These are phyloP conservation scores for Urosaurus nigricauda DNA, from an alignment of 2,797 vertebrate genomes.

Conservation along the genomic window DNA sequence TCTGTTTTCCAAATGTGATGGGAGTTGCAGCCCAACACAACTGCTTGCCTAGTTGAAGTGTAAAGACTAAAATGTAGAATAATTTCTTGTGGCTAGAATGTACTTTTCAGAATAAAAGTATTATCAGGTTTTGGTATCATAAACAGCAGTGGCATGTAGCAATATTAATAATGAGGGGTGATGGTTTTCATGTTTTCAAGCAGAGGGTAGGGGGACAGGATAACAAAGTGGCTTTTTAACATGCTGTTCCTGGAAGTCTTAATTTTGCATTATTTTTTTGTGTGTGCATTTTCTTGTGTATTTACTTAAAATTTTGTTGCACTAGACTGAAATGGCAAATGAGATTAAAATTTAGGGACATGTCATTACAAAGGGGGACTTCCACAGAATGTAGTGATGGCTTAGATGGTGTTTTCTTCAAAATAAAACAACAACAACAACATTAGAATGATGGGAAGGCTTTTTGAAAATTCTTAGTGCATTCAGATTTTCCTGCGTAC, in stretches of 20 bases:
- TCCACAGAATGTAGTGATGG: neutral
- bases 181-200: neutral
- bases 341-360: neutral
- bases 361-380: neutral
- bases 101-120: slow-evolving; percentile 59
- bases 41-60: no score
- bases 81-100: slow-evolving; percentile 51
- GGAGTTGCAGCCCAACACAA: no score
- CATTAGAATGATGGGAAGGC: neutral
- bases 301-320: no score
- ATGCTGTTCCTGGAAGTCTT: no score
- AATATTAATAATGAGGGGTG: slow-evolving; percentile 27
- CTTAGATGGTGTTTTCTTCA: neutral
- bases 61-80: no score
- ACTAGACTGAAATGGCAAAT: no score
- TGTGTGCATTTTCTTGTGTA: no score
- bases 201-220: no score
- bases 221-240: no score
- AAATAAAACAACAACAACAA: neutral
- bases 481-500: neutral
- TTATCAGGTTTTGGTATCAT: slow-evolving; percentile 29
- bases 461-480: neutral
- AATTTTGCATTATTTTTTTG: no score
- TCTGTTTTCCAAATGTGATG: no score
- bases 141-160: slow-evolving; percentile 55